A percentile compares a stretch with the other conserved stretches of the same genome.
These are phyloP conservation scores for Puffinus mauretanicus DNA, from an alignment of 2,113 vertebrate species.

Conservation along the genomic window DNA sequence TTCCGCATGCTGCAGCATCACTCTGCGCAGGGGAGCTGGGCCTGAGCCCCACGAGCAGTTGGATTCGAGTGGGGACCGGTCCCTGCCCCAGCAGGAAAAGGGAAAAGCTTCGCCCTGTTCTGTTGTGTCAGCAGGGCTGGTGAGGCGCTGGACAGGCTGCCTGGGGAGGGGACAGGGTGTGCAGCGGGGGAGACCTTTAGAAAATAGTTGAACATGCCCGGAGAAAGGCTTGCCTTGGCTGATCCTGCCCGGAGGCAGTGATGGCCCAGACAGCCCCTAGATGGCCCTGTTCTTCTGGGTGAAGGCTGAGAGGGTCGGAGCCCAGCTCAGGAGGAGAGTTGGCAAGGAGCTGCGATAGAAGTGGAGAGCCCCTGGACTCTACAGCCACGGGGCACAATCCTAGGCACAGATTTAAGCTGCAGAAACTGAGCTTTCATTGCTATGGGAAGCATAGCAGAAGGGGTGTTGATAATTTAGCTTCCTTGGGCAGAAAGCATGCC, in stretches of 20 bases:
- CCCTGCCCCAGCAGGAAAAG: not conserved
- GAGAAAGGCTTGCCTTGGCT: not conserved
- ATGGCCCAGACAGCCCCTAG: not conserved
- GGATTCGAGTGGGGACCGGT: no score
- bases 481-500: not conserved
- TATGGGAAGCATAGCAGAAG: not conserved
- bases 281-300: not conserved
- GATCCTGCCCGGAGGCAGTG: not conserved
- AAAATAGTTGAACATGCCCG: not conserved
- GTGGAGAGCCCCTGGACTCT: not conserved
- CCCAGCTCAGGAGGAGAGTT: not conserved
- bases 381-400: not conserved
- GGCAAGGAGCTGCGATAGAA: not conserved
- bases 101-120: not conserved
- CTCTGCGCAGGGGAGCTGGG: fast-evolving
- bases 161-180: not conserved
- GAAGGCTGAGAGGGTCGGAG: fast-evolving
- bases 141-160: not conserved
- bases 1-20: not conserved
- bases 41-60: not conserved
- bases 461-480: not conserved
- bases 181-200: not conserved
- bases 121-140: not conserved
- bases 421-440: not conserved
- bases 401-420: not conserved